Evolutionary conservation across 2,113 vertebrate genomes (phyloP), one percentile per base, ranked within the genome.

Genomic region (Tinamus guttatus): DNA sequence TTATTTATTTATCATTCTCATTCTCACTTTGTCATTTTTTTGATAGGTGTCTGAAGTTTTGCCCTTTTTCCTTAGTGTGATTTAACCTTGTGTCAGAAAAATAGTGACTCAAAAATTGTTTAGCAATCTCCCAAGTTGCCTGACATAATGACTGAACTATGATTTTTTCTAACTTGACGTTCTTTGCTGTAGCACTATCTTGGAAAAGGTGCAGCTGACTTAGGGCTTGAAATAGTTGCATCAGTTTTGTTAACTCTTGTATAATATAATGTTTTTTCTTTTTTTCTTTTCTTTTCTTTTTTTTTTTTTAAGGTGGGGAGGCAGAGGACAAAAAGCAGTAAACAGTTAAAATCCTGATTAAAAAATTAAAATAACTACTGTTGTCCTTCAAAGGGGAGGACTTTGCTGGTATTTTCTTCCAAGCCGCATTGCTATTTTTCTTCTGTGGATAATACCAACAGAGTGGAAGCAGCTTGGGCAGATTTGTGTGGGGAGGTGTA

Each of bases 401-500:
- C 83, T 81, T 49, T 80, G 88, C 70, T 0, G 75, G 90, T 94
- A 93, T 95, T 96, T 88, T 92, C 93, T 93, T 38, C 75, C 54
- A 81, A 95, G 70, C 10, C 38, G 13, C 60, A 47, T 1, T 84
- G 80, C 93, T 95, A 83, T 94, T 95, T 97, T 93, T 95, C 85
- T 89, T 94, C 30, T 73, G 89, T 92, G 75, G 86, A 60, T 92
- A 94, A 95, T 95, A 93, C 90, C 90, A 93, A 90, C 88, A 81
- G 90, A 96, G 86, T 95, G 90, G 93, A 96, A 96, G 88, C 94
- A 94, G 91, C 95, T 96, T 89, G 85, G 93, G 88, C 95, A 97
- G 94, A 94, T 96, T 92, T 95, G 95, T 95, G 90, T 96, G 88
- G 92, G 95, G 93, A 96, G 93, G 95, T 96, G 94, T 93, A 96